Base-by-base conservation (phyloP, 2,888 invertebrate species). In the Drosophila diplacantha region DNA sequence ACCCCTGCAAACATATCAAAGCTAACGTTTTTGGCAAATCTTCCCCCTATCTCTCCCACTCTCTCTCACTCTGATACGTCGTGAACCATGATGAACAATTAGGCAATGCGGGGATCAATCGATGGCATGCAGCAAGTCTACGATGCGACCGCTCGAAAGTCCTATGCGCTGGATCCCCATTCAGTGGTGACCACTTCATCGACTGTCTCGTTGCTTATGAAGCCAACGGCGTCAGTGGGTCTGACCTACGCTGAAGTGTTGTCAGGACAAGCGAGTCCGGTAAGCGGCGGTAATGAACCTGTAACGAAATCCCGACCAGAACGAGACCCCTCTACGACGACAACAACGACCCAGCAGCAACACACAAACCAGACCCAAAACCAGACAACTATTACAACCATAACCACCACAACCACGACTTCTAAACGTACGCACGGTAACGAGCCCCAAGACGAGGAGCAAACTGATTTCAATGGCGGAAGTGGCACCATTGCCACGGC, bases 131-230 rank as follows among this genome's bases (percentile, higher is more conserved):
- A 90, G 90, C 92, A 92, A 89, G 92, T 92, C 89, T 92, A 93
- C 90, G 91, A 92, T 90, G 91, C 91, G 88, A 91, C 94, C 90
- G 91, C 91, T 88, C 91, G 91, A 89, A 90, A 91, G 88, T 92
- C 93, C 89, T 92, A 92, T 90, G 91, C 91, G 88, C 89, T 93
- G 91, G 95, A 95, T 91, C 94, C 95, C 84, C 91, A 93, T 84
- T 88, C 88, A 82, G 87, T 91, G 87, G 90, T 90, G 87, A 89
- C 88, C 61, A 87, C 87, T 75, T 87, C 89, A 70, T 88, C 88
- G 66, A 84, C 89, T 85, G 89, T 90, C 78, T 89, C 90, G 84
- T 88, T 89, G 85, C 87, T 88, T 81, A 86, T 89, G 74, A 89
- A 88, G 74, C 87, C 86, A 73, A 84, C 85, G 64, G 85, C 85